These are phyloP conservation scores for Yponomeuta malinellus DNA, from an alignment of 2,888 invertebrate species.

Conservation along the genomic window DNA sequence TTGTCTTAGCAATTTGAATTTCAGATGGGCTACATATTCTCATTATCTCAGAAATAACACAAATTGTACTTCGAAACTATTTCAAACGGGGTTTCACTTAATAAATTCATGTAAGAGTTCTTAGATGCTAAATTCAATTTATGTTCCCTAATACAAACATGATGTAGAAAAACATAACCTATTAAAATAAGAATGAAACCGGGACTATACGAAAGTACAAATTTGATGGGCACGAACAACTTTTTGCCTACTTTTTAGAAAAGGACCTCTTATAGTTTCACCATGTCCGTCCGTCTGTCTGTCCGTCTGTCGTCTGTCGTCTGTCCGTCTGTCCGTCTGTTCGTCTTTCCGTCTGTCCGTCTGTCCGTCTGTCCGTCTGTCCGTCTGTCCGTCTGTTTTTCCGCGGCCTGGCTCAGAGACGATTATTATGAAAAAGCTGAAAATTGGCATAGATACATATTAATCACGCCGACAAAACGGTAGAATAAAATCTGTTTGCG, in stretches of 20 bases:
- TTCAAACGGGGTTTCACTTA: not conserved
- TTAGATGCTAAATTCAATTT: not conserved
- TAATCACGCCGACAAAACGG: no score
- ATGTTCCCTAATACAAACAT: not conserved
- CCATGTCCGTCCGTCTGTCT: no score
- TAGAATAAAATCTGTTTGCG: no score
- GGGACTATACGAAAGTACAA: constrained; percentile 23
- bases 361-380: no score
- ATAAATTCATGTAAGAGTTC: not conserved
- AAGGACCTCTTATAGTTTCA: no score
- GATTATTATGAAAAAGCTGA: no score
- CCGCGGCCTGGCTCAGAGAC: no score
- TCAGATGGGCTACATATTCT: not conserved
- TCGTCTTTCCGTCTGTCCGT: no score
- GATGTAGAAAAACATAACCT: constrained; percentile 22
- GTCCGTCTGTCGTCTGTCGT: no score
- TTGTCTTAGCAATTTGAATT: not conserved
- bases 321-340: no score
- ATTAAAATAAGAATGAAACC: constrained; percentile 19
- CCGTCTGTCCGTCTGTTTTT: no score
- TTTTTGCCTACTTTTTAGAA: not conserved
- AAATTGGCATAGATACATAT: no score
- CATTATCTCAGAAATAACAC: not conserved
- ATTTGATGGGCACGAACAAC: constrained; percentile 27
- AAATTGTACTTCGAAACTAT: not conserved